Base-by-base conservation (phyloP, 2,797 vertebrate genomes). In the Acridotheres tristis region DNA sequence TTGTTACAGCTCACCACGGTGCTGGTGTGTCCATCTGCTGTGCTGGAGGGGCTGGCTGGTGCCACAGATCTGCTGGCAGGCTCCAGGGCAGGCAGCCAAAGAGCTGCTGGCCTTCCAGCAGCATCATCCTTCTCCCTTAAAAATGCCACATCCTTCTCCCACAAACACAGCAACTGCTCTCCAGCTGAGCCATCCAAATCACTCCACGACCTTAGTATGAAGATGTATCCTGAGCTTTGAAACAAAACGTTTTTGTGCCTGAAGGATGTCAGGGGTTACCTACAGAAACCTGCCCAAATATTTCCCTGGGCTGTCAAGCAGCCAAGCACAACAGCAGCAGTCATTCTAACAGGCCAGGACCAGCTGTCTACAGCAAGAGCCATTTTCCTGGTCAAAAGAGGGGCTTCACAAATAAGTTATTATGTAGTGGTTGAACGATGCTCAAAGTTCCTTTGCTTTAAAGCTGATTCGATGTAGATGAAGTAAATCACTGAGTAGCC, bases 21-120 rank as follows among this genome's bases (percentile, higher is more conserved):
- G 2, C 88, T 55, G 54, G n/a, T 38, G 75, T 22, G 1, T 1
- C 95, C 94, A 88, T 94, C 90, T 95, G 95, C 86, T 68, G 48
- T 3, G 1, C 93, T 72, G 81, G 57, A 80, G 81, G 71, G 68
- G 54, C 81, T 77, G 89, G 26, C 88, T 68, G 47, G 62, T 69
- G 80, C 63, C 69, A 66, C 62, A 66, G 62, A 40, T 47, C 66
- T 62, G 88, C 90, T 78, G 96, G 93, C 85, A 67, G 38, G 85
- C 91, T 76, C 38, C 53, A 21, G 51, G 85, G 90, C 94, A 72
- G 54, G 48, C 90, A 71, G 94, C 94, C 94, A 95, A 81, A 75
- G 36, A 63, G 71, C 86, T 92, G 90, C 86, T 89, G 90, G 59
- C 80, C 88, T 36, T 72, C 45, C 86, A 82, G 3, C 90, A 80